These are phyloP conservation scores for Frankliniella fusca DNA, from an alignment of 2,888 invertebrate genomes.

Conservation along the genomic window DNA sequence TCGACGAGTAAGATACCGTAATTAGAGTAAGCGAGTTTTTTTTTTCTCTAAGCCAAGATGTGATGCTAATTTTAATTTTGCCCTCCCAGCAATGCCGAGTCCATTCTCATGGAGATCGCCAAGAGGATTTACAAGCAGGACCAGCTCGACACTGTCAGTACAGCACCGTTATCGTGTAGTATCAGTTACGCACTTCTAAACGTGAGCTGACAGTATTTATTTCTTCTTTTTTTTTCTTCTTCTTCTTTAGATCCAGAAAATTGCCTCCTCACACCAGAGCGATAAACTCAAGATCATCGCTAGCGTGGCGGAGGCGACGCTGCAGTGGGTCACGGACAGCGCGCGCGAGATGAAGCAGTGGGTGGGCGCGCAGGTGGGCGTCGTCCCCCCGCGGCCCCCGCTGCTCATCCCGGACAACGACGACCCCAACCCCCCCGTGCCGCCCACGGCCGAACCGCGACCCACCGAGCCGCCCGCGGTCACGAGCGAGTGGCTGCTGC, in stretches of 20 bases:
- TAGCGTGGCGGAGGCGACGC: neutral
- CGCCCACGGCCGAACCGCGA: neutral
- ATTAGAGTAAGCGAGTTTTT: neutral
- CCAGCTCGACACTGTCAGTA: neutral
- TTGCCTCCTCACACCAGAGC: neutral
- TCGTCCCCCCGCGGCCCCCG: neutral
- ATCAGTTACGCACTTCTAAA: neutral
- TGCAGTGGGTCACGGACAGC: neutral
- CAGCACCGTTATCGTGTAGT: too few species aligned
- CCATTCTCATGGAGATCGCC: neutral
- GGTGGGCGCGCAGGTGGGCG: neutral
- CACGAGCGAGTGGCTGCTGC: neutral
- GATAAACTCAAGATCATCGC: neutral
- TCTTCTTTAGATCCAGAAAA: neutral
- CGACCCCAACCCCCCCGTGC: neutral
- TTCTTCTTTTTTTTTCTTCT: too few species aligned
- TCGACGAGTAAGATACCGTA: neutral
- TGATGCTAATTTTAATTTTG: too few species aligned
- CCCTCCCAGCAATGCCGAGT: neutral
- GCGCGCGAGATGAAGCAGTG: slow-evolving; percentile 11
- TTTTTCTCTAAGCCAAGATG: too few species aligned
- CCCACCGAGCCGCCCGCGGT: neutral
- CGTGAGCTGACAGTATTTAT: neutral
- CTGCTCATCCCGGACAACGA: neutral
- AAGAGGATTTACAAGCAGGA: neutral